Conservation (phyloP, 2,888 invertebrate genomes). For the Eupsilia transversa region DNA sequence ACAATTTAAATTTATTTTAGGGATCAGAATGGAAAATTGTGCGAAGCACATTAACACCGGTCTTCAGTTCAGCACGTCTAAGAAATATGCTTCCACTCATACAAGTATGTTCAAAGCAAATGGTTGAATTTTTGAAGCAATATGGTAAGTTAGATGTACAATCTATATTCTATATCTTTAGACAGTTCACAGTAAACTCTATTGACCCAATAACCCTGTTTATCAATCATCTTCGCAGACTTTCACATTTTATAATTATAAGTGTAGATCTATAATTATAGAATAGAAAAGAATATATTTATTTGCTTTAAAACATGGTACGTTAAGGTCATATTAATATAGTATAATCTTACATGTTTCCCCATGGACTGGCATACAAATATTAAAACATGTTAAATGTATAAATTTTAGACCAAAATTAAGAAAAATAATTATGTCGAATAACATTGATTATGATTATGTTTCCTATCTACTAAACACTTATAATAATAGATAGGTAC, state of each 20-base stretch:
- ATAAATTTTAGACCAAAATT: too few species aligned
- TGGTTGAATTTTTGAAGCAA: conserved; percentile 84
- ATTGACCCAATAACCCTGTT: conserved; percentile 4
- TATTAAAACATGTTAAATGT: too few species aligned
- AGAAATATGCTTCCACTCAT: conserved; percentile 88
- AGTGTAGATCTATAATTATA: not conserved
- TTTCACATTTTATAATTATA: not conserved
- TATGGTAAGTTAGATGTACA: conserved; percentile 73
- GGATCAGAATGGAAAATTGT: conserved; percentile 90
- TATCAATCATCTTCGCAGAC: conserved; percentile 1
- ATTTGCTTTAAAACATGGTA: too few species aligned
- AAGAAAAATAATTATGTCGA: too few species aligned
- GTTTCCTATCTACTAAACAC: too few species aligned
- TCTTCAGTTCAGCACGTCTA: conserved; percentile 90
- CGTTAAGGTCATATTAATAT: too few species aligned
- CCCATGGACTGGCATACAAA: too few species aligned
- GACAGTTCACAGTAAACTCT: too few species aligned
- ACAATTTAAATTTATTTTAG: conserved; percentile 64
- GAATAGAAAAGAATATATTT: too few species aligned
- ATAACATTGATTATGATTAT: too few species aligned
- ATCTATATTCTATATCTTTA: not conserved
- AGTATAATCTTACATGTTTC: too few species aligned
- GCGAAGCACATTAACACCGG: conserved; percentile 88
- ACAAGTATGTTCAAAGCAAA: conserved; percentile 84
- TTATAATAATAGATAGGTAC: too few species aligned